Evolutionary conservation across 1,140 invertebrate genomes (phyloP), one percentile per base, ranked within the genome.

Genomic region (Drosophila baimaii): DNA sequence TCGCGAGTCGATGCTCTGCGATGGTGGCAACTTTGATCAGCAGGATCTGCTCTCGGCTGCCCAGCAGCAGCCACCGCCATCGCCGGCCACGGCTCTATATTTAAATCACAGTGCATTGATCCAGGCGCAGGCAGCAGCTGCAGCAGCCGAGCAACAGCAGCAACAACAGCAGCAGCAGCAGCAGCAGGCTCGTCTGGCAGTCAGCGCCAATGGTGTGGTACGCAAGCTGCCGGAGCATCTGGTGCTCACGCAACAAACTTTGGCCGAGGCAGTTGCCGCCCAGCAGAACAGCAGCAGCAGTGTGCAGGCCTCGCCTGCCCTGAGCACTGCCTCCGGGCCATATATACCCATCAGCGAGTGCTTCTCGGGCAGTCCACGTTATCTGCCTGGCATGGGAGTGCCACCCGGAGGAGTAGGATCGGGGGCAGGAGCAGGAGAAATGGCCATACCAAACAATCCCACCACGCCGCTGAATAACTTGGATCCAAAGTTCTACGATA

Each of bases 341-440:
- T 97, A 97, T 81, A 97, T 97, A 92, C 94, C 95, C 25, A 95
- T 97, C 74, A 98, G 96, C 62, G 97, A 98, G 92, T 98, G 98
- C 92, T 96, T 97, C 71, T 97, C 97, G 57, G 98, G 98, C 44
- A 94, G 94, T 66, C 94, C 95, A 10, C 85, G 85, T 27, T 79
- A 91, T 17, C 58, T 91, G 51, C 57, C 73, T 27, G 70, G 61
- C 21, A 62, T 64, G 37, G 71, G 46, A n/a, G n/a, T n/a, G 3
- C 2, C 15, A 19, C 39, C 61, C 10, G 51, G 51, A 5, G 44
- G 25, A 8, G 5, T 25, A 8, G 47, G 25, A 35, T 13, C 51
- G 0, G 44, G 44, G 10, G 51, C 49, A 3, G 49, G 2, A 31
- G 27, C 49, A 9, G 49, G 31, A 35, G 54, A 76, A 31, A 17